Evolutionary conservation across 2,113 vertebrate genomes (phyloP).

Genomic region (Rhombomys opimus): DNA sequence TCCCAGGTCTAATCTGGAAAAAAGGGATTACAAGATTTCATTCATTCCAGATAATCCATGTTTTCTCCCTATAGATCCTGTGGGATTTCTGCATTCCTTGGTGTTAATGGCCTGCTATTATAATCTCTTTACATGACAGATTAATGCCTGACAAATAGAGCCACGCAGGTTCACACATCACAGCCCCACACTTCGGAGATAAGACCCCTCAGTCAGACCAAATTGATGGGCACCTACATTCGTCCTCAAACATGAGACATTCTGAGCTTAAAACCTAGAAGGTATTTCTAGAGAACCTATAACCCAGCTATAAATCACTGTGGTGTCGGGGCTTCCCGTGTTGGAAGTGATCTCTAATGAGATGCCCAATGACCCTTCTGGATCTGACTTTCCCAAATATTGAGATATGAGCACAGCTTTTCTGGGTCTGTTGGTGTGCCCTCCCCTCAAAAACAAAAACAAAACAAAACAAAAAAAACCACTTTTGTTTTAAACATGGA

Average conservation of each 20-base stretch:
- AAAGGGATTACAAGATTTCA: not conserved
- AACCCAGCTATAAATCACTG: not conserved
- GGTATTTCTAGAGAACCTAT: not conserved
- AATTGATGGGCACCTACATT: not conserved
- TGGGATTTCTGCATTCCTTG: not conserved
- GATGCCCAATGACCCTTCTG: not conserved
- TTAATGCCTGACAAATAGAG: not conserved
- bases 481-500: slow-evolving; percentile 56
- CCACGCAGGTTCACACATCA: not conserved
- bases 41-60: not conserved
- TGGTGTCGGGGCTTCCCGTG: not conserved
- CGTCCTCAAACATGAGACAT: not conserved
- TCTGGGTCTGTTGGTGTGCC: not conserved
- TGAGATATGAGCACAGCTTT: not conserved
- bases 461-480: too few species aligned
- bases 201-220: not conserved
- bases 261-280: not conserved
- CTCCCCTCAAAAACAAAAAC: not conserved
- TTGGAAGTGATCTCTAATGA: slow-evolving; percentile 22
- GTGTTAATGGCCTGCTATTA: not conserved
- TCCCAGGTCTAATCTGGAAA: not conserved
- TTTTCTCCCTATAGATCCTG: not conserved
- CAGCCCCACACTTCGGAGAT: not conserved
- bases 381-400: not conserved
- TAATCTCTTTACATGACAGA: not conserved